Evolutionary conservation across 2,888 invertebrate genomes (phyloP).

Genomic region (Agrotis ipsilon): DNA sequence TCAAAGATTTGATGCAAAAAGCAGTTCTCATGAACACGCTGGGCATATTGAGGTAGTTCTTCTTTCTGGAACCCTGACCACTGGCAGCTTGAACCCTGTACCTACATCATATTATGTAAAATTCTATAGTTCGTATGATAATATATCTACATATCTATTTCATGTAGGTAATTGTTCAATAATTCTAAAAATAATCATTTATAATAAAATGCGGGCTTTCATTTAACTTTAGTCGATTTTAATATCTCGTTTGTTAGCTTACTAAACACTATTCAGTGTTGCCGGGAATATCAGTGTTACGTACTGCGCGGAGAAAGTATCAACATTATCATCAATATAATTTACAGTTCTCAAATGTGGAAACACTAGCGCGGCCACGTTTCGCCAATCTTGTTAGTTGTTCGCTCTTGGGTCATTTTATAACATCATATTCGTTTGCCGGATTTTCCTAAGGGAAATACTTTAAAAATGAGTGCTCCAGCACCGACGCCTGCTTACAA

Average conservation of each 20-base stretch:
- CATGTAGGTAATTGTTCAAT: no score
- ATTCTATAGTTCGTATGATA: no score
- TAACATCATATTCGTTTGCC: conserved; percentile 73
- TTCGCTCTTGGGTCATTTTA: conserved; percentile 79
- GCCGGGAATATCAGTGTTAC: conserved; percentile 53
- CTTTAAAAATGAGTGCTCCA: conserved; percentile 85
- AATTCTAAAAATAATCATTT: neutral
- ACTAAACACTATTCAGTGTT: conserved; percentile 17
- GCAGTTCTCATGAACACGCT: no score
- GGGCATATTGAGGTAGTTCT: no score
- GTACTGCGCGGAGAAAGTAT: conserved; percentile 59
- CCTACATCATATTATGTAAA: no score
- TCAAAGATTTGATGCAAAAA: no score
- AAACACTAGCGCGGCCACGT: conserved; percentile 87
- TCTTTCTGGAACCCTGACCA: no score
- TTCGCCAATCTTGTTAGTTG: conserved; percentile 84
- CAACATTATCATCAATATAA: conserved; percentile 55
- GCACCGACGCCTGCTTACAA: conserved; percentile 83
- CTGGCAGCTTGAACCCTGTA: no score
- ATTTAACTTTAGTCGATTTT: conserved; percentile 48
- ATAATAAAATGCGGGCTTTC: neutral
- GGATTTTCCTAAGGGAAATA: conserved; percentile 71
- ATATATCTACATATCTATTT: no score
- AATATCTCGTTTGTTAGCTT: neutral
- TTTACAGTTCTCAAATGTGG: conserved; percentile 74